Conservation (phyloP, 2,113 vertebrate genomes). For the Pardalotus punctatus region DNA sequence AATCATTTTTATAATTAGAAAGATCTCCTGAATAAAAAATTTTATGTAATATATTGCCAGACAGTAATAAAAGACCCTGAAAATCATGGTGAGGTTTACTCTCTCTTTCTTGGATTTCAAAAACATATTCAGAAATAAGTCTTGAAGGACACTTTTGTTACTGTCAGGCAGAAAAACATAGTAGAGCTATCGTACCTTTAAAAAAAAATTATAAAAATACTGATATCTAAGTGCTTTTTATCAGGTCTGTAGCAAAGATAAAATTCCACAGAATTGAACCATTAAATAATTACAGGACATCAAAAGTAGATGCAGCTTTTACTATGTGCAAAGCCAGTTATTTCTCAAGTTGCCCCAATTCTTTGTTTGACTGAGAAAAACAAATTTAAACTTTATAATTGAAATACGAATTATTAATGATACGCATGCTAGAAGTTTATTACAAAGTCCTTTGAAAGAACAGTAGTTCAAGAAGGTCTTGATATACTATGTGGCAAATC, state of each 20-base stretch:
- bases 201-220: neutral
- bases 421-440: neutral
- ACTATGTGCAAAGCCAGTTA: neutral
- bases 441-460: neutral
- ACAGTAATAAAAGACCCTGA: neutral
- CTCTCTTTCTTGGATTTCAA: neutral
- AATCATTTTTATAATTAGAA: neutral
- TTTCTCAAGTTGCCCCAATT: neutral
- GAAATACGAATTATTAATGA: neutral
- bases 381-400: neutral
- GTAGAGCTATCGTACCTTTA: neutral
- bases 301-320: neutral
- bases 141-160: neutral
- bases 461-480: neutral
- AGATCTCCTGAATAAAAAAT: neutral
- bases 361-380: neutral
- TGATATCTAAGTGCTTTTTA: neutral
- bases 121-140: neutral
- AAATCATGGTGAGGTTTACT: neutral
- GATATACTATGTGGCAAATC: neutral
- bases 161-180: neutral
- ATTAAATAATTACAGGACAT: neutral
- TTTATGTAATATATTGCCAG: neutral
- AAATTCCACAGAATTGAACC: neutral
- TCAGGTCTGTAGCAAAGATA: neutral